These are phyloP conservation scores for Pantelozetes paolii DNA, from an alignment of 2,888 invertebrate species.

Conservation along the genomic window DNA sequence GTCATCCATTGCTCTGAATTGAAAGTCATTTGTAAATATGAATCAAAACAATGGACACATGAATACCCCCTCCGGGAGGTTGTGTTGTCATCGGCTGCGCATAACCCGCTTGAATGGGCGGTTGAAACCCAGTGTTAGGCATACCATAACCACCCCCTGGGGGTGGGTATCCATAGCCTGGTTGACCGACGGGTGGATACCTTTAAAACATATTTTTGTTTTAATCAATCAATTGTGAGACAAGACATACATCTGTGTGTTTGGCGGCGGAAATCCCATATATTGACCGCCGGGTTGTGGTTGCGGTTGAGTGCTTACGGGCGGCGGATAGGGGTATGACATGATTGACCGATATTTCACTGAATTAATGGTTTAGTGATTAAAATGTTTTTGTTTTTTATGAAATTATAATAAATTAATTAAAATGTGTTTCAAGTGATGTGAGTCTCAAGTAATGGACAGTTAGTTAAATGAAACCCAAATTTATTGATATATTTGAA, in stretches of 20 bases:
- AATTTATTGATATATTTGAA: too few relatives aligned
- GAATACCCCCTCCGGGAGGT: background rate
- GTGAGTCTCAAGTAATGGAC: too few relatives aligned
- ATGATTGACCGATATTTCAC: background rate
- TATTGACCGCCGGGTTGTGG: background rate
- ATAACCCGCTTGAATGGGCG: background rate
- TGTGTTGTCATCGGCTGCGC: background rate
- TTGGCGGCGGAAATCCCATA: constrained; percentile 2
- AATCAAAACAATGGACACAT: background rate
- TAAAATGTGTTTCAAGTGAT: too few relatives aligned
- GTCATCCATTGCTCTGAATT: constrained; percentile 20
- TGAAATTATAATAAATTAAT: too few relatives aligned
- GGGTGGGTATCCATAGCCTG: background rate
- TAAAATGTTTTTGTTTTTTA: too few relatives aligned
- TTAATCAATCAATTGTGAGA: background rate
- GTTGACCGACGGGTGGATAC: background rate
- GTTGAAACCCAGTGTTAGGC: constrained; percentile 2
- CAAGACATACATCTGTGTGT: background rate
- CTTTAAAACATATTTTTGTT: background rate
- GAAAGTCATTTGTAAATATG: background rate
- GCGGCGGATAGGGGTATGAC: constrained; percentile 11
- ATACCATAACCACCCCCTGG: constrained; percentile 1
- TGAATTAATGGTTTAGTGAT: too few relatives aligned
- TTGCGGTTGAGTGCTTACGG: constrained; percentile 2
- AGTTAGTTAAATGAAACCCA: too few relatives aligned